Percentiles rank a stretch among this genome's conserved stretches.
phyloP scores from a whole-genome alignment of 2,888 invertebrate genomes.

The Pristionchus mayeri region DNA sequence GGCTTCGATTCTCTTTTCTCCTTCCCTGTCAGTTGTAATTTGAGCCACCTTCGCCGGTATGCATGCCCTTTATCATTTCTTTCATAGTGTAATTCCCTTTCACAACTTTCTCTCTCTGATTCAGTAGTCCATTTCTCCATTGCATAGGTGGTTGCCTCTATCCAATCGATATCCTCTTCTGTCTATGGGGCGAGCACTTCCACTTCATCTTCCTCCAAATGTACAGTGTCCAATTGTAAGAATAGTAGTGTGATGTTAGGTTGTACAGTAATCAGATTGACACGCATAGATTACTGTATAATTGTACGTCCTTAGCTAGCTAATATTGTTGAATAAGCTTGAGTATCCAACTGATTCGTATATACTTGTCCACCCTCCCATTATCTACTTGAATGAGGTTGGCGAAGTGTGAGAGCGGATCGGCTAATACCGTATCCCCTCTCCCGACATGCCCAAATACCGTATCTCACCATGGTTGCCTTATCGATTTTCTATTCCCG shows the following conservation, averaged over 20 bases:
- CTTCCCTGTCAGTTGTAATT: conserved; percentile 14
- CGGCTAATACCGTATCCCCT: conserved; percentile 11
- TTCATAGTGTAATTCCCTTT: conserved; percentile 30
- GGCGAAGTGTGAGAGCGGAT: not conserved
- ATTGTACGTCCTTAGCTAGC: conserved; percentile 17
- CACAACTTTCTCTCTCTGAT: not conserved
- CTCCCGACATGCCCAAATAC: not conserved
- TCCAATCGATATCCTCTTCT: not conserved
- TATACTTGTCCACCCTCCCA: conserved; percentile 27
- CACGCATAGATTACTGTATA: conserved; percentile 1
- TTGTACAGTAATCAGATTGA: conserved; percentile 2
- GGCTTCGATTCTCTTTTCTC: not conserved
- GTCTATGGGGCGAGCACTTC: not conserved
- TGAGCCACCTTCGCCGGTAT: conserved; percentile 24
- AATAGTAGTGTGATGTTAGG: conserved; percentile 2
- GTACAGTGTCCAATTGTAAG: not conserved
- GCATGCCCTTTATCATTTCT: not conserved
- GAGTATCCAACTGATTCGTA: no score
- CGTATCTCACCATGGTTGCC: conserved; percentile 36
- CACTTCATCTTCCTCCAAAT: not conserved
- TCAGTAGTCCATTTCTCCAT: not conserved
- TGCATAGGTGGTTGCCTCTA: not conserved
- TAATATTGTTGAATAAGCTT: conserved; percentile 28
- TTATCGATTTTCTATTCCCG: conserved; percentile 2
- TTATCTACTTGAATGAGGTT: conserved; percentile 43